These are phyloP conservation scores for Raja brachyura DNA, from an alignment of 2,113 vertebrate species.

Conservation along the genomic window DNA sequence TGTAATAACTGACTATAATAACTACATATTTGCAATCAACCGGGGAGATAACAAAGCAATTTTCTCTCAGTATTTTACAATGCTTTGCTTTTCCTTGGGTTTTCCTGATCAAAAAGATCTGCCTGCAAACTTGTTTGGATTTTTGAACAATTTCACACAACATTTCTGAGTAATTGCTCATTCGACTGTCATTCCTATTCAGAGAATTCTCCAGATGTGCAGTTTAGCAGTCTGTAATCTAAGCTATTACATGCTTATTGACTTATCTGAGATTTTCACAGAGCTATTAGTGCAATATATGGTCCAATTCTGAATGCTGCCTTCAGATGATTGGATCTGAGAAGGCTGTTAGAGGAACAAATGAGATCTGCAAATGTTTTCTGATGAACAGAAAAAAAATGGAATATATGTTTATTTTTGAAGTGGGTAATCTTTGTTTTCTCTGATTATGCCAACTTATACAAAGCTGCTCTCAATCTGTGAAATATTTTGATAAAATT, in stretches of 20 bases:
- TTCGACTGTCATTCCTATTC: neutral
- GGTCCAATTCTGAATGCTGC: neutral
- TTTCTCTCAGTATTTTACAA: neutral
- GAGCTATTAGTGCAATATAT: neutral
- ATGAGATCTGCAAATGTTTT: constrained; percentile 16
- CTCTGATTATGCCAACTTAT: neutral
- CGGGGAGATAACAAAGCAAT: neutral
- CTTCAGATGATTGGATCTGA: constrained; percentile 4
- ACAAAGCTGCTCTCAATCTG: neutral
- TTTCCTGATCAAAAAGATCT: neutral
- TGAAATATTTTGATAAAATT: neutral
- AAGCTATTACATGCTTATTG: constrained; percentile 33
- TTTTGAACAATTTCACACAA: neutral
- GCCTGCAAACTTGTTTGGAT: neutral
- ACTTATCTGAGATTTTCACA: neutral
- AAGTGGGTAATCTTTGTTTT: neutral
- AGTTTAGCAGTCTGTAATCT: neutral
- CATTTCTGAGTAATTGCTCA: neutral
- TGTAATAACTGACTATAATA: neutral
- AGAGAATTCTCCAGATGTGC: neutral
- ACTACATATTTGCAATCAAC: neutral
- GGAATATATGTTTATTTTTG: neutral
- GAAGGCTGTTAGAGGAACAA: neutral
- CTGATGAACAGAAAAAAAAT: neutral
- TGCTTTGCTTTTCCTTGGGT: neutral